phyloP scores from a whole-genome alignment of 35 echinoderm and acorn worm species.

The Diadema setosum region DNA sequence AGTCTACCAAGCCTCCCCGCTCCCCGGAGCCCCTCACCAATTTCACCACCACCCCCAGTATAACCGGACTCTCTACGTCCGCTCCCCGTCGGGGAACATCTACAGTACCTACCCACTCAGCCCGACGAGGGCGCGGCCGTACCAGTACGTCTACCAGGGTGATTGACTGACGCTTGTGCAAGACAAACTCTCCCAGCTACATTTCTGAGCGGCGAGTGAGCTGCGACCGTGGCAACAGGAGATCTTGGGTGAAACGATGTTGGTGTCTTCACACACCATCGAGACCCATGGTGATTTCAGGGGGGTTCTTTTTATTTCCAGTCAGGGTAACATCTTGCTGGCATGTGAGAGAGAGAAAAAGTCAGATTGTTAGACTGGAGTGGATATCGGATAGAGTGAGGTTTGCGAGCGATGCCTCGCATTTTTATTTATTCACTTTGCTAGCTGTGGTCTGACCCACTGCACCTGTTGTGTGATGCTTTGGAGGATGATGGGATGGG shows the following conservation, averaged over 20 bases:
- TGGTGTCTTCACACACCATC: neutral
- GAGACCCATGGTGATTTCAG: neutral
- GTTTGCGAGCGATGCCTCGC: no score
- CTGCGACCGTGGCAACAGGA: no score
- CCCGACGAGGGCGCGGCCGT: conserved; percentile 67
- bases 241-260: neutral
- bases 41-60: conserved; percentile 64
- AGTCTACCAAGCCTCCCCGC: conserved; percentile 58
- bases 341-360: no score
- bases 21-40: conserved; percentile 55
- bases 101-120: conserved; percentile 94
- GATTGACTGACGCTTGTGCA: conserved; percentile 59
- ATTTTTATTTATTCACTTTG: no score
- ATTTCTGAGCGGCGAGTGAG: neutral
- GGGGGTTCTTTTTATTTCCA: neutral
- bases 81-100: conserved; percentile 90
- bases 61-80: conserved; percentile 76
- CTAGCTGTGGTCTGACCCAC: no score
- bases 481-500: no score
- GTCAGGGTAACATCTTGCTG: no score
- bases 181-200: conserved; percentile 67
- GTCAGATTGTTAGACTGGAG: no score
- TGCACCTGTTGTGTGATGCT: no score
- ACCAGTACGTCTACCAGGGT: conserved; percentile 65
- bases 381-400: no score